These are phyloP conservation scores for Prinia subflava DNA, from an alignment of 2,113 vertebrate species.

Conservation along the genomic window DNA sequence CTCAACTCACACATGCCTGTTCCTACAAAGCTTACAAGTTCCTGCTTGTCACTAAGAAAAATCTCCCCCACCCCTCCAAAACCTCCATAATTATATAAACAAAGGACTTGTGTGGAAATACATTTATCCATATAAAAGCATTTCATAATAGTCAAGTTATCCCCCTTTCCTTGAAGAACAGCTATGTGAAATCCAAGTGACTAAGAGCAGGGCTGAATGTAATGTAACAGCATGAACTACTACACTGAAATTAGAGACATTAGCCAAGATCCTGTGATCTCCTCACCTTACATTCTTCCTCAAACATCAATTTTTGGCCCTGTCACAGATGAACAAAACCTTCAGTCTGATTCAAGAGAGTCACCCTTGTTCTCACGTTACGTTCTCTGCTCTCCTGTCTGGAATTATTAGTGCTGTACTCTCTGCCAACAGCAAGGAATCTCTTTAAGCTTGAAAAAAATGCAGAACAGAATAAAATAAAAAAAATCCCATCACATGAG, in stretches of 20 bases:
- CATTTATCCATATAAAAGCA: not conserved
- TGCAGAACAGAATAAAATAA: not conserved
- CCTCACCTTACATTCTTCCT: conserved; percentile 10
- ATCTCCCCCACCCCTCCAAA: not conserved
- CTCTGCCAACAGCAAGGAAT: conserved; percentile 7
- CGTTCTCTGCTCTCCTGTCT: not conserved
- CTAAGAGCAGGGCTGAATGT: not conserved
- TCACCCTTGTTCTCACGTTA: not conserved
- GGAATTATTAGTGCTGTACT: not conserved
- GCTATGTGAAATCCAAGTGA: not conserved
- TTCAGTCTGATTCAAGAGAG: not conserved
- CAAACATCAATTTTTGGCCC: conserved; percentile 14
- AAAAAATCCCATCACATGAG: not conserved
- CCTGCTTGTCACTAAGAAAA: not conserved
- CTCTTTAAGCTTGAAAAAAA: conserved; percentile 17
- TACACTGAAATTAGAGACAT: not conserved
- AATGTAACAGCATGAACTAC: not conserved
- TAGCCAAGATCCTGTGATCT: not conserved
- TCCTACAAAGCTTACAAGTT: not conserved
- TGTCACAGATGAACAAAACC: not conserved
- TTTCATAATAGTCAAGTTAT: not conserved
- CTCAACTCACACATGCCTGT: not conserved
- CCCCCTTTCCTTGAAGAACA: not conserved
- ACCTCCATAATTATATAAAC: not conserved
- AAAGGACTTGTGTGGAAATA: not conserved